Percentiles rank a stretch among this genome's conserved stretches.
Conservation (phyloP, 2,797 vertebrate genomes). For the Gephyroberyx darwinii region DNA sequence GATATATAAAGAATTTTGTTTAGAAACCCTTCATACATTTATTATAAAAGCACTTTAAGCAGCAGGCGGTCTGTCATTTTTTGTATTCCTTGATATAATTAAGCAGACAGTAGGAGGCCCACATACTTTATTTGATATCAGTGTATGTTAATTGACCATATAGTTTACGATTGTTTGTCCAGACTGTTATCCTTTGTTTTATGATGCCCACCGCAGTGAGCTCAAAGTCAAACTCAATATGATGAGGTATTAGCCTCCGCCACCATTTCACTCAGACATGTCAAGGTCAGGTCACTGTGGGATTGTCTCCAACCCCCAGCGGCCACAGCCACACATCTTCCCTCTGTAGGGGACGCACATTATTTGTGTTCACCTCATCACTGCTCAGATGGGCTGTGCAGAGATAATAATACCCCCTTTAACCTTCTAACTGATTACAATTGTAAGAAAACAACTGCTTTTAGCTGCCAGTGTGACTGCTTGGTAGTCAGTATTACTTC, state of each 20-base stretch:
- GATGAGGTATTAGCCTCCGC: conserved; percentile 82
- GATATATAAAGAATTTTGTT: no score
- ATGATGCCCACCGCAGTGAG: conserved; percentile 66
- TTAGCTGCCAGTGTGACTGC: conserved; percentile 8
- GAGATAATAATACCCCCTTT: conserved; percentile 73
- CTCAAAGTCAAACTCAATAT: conserved; percentile 82
- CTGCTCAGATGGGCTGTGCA: conserved; percentile 77
- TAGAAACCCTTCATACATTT: no score
- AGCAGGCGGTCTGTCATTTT: background rate
- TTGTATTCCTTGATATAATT: conserved; percentile 19
- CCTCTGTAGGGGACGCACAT: conserved; percentile 66
- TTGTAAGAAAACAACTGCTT: conserved; percentile 67
- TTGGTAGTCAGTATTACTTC: conserved; percentile 6
- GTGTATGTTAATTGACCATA: conserved; percentile 61
- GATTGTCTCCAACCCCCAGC: conserved; percentile 71
- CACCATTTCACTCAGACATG: conserved; percentile 78
- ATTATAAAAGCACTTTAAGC: background rate
- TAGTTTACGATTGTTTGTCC: conserved; percentile 77
- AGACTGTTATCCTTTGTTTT: conserved; percentile 82
- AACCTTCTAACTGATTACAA: conserved; percentile 78
- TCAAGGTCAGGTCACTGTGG: conserved; percentile 82
- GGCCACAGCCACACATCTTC: conserved; percentile 67
- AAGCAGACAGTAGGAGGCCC: background rate
- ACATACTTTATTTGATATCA: conserved; percentile 17
- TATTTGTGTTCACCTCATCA: conserved; percentile 81